These are phyloP conservation scores for Catostylus mosaicus DNA, from an alignment of 30 jellyfish, hydroid and myxozoan species.

Conservation along the genomic window DNA sequence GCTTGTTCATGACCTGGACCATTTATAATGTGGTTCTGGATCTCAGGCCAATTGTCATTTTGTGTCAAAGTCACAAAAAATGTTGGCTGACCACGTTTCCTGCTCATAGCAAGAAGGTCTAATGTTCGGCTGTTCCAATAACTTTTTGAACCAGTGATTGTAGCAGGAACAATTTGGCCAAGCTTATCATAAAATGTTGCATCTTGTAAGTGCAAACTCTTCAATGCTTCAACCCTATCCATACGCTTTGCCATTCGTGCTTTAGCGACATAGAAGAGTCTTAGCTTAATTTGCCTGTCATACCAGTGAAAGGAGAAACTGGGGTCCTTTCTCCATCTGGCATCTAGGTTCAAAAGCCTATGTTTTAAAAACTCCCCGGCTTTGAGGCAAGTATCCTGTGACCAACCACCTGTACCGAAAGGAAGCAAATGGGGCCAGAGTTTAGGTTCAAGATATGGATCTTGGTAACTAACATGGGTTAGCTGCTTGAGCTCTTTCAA, in stretches of 20 bases:
- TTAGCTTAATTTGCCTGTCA: not conserved
- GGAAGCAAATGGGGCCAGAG: conserved; percentile 28
- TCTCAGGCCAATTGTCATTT: conserved; percentile 6
- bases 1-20: not conserved
- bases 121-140: not conserved
- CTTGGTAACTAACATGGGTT: not conserved
- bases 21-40: conserved; percentile 16
- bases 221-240: not conserved
- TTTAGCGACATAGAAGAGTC: not conserved
- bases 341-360: conserved; percentile 11
- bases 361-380: conserved; percentile 17
- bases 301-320: not conserved
- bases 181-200: not conserved
- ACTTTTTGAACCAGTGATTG: not conserved
- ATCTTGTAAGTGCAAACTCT: not conserved
- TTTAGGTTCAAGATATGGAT: conserved; percentile 25
- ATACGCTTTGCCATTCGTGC: not conserved
- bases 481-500: not conserved
- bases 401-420: conserved; percentile 15
- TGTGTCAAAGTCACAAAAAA: conserved; percentile 13
- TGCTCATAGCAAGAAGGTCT: not conserved
- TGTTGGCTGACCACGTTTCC: not conserved
- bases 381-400: not conserved
- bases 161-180: not conserved
- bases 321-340: conserved; percentile 21